These are phyloP conservation scores for Luperina testacea DNA, from an alignment of 2,888 invertebrate genomes.

Conservation along the genomic window DNA sequence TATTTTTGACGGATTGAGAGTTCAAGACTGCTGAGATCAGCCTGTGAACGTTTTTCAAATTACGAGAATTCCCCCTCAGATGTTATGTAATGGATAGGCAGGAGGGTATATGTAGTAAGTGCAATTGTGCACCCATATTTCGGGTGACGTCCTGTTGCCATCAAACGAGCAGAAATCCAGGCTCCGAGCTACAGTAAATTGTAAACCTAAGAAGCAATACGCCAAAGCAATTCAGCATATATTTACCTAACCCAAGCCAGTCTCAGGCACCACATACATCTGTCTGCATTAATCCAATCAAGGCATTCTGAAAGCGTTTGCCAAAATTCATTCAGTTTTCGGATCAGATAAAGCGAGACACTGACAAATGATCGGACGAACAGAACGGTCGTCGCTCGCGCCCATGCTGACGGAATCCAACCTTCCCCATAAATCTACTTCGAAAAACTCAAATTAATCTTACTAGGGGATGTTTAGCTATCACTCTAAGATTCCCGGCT, in stretches of 20 bases:
- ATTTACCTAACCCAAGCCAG: conserved; percentile 15
- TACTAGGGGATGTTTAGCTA: conserved; percentile 73
- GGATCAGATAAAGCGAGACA: conserved; percentile 81
- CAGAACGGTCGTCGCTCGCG: conserved; percentile 75
- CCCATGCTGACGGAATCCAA: conserved; percentile 76
- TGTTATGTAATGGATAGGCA: background rate
- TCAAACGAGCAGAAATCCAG: background rate
- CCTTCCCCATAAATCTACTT: conserved; percentile 82
- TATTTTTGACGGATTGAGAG: too few species aligned
- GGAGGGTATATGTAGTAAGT: too few species aligned
- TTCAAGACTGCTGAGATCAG: too few species aligned
- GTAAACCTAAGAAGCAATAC: conserved; percentile 5
- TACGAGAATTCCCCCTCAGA: too few species aligned
- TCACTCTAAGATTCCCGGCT: conserved; percentile 64
- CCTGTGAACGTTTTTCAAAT: too few species aligned
- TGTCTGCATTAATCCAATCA: conserved; percentile 56
- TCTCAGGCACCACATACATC: conserved; percentile 56
- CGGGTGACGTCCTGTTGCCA: too few species aligned
- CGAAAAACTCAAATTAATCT: conserved; percentile 86
- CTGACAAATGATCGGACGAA: conserved; percentile 82
- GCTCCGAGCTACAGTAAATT: background rate
- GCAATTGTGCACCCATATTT: too few species aligned
- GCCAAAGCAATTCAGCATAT: background rate
- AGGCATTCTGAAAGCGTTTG: conserved; percentile 64
- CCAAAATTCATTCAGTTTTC: conserved; percentile 80